Base-by-base conservation (phyloP, 2,888 invertebrate genomes). In the Hermaeophaga mercurialis region DNA sequence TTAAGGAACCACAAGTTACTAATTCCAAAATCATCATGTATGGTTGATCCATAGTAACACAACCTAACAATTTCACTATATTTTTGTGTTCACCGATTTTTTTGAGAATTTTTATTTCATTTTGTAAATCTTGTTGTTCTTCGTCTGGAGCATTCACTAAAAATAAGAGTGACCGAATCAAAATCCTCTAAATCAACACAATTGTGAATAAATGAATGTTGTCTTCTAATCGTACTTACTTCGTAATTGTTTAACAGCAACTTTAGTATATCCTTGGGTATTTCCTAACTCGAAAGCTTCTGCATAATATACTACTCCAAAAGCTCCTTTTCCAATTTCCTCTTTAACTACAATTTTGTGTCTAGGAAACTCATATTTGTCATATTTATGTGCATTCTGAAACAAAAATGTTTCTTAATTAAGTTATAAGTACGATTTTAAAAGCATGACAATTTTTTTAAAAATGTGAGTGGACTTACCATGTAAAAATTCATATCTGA, bases 71-170 rank as follows among this genome's bases (percentile, higher is more conserved):
- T 6, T 84, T 80, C 11, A 93, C 90, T 47, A 93, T 86, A 75
- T 92, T 88, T 11, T 84, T 82, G 75, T 93, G 92, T 0, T 33
- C 43, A 1, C 59, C 59, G 0, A 91, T 87, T 61, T 83, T 83
- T 73, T 91, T 92, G 74, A 92, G 81, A 78, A 89, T 88, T 18
- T 81, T 80, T 17, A 94, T 91, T 78, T 94, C 93, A 0, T 85
- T 82, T 12, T 88, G 78, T 69, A 93, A 87, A 69, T 91, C 89
- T 50, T 85, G 83, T 44, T 82, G 76, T 68, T 85, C 86, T 56
- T 85, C 86, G 8, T 80, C 75, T 0, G 81, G 74, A 1, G 84
- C 83, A 62, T 80, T 75, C 54, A 81, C 87, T 67, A 38, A n/a
- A 52, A 50, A 15, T 11, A 26, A 26, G n/a, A n/a, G n/a, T n/a